A percentile compares a stretch with the other conserved stretches of the same genome.
Conservation (phyloP, 2,113 vertebrate genomes). For the Cebidichthys violaceus region DNA sequence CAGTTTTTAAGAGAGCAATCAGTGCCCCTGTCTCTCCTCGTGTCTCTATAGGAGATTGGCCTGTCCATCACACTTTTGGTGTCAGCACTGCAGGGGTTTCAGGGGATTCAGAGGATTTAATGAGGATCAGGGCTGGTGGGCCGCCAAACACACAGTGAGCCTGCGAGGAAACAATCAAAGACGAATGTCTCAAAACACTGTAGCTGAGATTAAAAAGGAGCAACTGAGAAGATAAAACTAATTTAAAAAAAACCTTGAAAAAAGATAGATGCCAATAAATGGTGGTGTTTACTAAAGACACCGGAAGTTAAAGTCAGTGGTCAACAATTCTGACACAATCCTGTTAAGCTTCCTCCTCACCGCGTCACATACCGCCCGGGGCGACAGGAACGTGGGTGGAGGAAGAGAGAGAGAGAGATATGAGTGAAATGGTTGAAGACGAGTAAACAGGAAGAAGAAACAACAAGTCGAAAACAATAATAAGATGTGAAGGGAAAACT, state of each 20-base stretch:
- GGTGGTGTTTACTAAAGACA: constrained; percentile 18
- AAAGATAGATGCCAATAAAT: background rate
- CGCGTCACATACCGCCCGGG: constrained; percentile 27
- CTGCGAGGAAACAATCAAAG: constrained; percentile 5
- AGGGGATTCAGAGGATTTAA: constrained; percentile 33
- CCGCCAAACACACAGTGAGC: constrained; percentile 41
- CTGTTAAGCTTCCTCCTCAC: constrained; percentile 26
- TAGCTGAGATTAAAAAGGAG: constrained; percentile 1
- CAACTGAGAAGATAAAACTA: background rate
- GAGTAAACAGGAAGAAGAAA: constrained; percentile 52
- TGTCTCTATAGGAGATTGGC: constrained; percentile 45
- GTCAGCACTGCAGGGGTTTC: constrained; percentile 35
- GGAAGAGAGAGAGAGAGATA: constrained; percentile 12
- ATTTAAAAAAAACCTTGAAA: background rate
- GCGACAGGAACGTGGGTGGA: constrained; percentile 47
- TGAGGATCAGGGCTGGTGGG: constrained; percentile 35
- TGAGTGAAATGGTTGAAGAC: background rate
- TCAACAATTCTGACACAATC: constrained; percentile 39
- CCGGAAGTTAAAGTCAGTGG: constrained; percentile 12
- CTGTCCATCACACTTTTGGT: constrained; percentile 54
- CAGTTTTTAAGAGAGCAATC: constrained; percentile 51
- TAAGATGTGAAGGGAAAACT: constrained; percentile 27
- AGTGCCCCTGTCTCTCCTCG: constrained; percentile 26
- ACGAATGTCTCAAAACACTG: constrained; percentile 17
- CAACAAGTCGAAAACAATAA: constrained; percentile 23